Evolutionary conservation across 2,888 invertebrate genomes (phyloP), one percentile per base, ranked within the genome.

Genomic region (Chrysotoxum bicinctum): DNA sequence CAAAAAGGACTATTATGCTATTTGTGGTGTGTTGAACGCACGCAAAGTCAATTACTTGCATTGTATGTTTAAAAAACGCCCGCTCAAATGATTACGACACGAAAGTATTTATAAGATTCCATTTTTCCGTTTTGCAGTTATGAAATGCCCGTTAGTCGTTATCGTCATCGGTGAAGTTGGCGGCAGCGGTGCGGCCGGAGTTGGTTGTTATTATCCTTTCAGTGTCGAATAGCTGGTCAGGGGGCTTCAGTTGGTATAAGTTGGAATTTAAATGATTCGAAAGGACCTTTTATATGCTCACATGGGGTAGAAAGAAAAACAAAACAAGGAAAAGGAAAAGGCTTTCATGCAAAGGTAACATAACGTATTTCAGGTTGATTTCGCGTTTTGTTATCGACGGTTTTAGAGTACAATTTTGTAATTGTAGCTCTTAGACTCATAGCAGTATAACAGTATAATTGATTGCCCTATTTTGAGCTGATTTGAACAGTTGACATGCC

Each of bases 41-140:
- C 87, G 87, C 87, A 78, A 87, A 76, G 78, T 87, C 87, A 87
- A 87, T 87, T 87, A 87, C 81, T 76, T 77, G 87, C 79, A 76
- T 86, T 85, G 87, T 82, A 74, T 80, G 83, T 87, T 87, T 87
- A 78, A 76, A 82, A 83, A 83, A 74, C 79, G 77, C 83, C 81
- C 76, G 77, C 80, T 73, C 81, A 82, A 86, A 81, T 79, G 86
- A 77, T 81, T 86, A 66, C 77, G 58, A 77, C 81, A 86, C 73
- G 82, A 86, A 82, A 86, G 82, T 78, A 82, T 86, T 86, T 86
- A 86, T 86, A 77, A 82, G 86, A 82, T 70, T 69, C 74, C 48
- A 58, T 86, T 82, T 81, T 85, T 85, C 85, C 81, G 85, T 85
- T 85, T 85, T 85, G 80, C 85, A 80, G 85, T 85, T 85, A 80